Base-by-base conservation (phyloP, 2,888 invertebrate genomes). In the Seira sanloemensis region DNA sequence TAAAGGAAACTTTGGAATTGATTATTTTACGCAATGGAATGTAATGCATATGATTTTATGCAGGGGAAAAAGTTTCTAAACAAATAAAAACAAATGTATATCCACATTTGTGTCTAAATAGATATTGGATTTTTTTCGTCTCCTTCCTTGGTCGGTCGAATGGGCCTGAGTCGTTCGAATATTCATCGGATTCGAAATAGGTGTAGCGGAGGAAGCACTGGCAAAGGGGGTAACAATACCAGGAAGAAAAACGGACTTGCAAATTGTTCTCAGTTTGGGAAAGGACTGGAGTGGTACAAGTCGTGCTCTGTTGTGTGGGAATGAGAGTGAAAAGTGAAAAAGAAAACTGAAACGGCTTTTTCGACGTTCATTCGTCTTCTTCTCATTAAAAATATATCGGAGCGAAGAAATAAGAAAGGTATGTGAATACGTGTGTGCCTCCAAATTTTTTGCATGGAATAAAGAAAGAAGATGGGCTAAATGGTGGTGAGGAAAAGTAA, bases 151-250 rank as follows among this genome's bases (percentile, higher is more conserved):
- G 66, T 65, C 24, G 24, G 25, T 82, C 82, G 82, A 46, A 82
- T 82, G 82, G 82, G 82, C 76, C 37, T 82, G 76, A 76, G 71
- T 76, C 82, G 82, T 62, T 82, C 82, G 18, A 82, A 82, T 37
- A 82, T 82, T 74, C 82, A 82, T 82, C 82, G 75, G 76, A 71
- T 82, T 72, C 82, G 76, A 65, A 82, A 82, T 82, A 76, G 82
- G 82, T 76, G 76, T 75, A 76, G 71, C 68, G 65, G 62, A 58
- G 67, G 54, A 72, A 78, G 26, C 37, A 37, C 12, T 37, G 37
- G 37, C 4, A 37, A 37, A 7, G 37, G 37, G 12, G 4, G 37
- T 12, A 37, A 12, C 12, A 37, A 7, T 37, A 37, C 5, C 37
- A 37, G 37, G 12, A 37, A 37, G 37, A 37, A 37, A n/a, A 37